Evolutionary conservation across 2,888 invertebrate genomes (phyloP).

Genomic region (Drosophila greeni): DNA sequence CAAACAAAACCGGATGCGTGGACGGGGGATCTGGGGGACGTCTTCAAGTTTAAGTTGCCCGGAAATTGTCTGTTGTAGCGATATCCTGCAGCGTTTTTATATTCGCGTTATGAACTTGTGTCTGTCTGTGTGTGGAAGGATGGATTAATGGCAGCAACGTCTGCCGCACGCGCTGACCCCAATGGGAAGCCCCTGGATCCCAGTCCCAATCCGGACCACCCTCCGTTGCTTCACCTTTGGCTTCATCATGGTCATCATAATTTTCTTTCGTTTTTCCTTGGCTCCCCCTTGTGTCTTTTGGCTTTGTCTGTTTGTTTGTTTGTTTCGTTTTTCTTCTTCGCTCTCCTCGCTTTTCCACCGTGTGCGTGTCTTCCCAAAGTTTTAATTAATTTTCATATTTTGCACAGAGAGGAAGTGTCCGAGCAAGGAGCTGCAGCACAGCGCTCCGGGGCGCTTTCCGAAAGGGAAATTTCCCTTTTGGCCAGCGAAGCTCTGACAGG

Average conservation of each 20-base stretch:
- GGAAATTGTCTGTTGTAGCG: conserved; percentile 77
- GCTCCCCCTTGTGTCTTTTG: conserved; percentile 39
- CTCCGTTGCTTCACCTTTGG: conserved; percentile 45
- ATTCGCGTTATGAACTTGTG: conserved; percentile 73
- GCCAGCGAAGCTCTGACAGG: conserved; percentile 28
- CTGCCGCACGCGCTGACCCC: conserved; percentile 58
- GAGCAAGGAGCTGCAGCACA: conserved; percentile 10
- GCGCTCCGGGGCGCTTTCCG: conserved; percentile 25
- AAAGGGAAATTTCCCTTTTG: conserved; percentile 33
- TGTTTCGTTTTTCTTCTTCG: conserved; percentile 12
- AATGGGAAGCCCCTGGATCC: conserved; percentile 16
- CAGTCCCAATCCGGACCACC: conserved; percentile 2
- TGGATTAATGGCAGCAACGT: conserved; percentile 67
- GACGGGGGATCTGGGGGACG: conserved; percentile 39
- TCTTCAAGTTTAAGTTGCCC: conserved; percentile 73
- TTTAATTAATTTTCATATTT: conserved; percentile 73
- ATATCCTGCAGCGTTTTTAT: conserved; percentile 76
- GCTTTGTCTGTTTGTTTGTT: conserved; percentile 49
- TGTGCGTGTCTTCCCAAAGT: conserved; percentile 55
- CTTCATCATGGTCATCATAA: conserved; percentile 38
- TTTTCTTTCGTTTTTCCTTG: conserved; percentile 24
- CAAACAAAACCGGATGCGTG: conserved; percentile 62
- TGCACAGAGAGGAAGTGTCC: conserved; percentile 42
- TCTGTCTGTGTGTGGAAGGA: conserved; percentile 51
- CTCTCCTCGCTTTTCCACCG: conserved; percentile 14